A percentile compares a stretch with the other conserved stretches of the same genome.
Conservation (phyloP, 2,888 invertebrate genomes). For the Patella caerulea region DNA sequence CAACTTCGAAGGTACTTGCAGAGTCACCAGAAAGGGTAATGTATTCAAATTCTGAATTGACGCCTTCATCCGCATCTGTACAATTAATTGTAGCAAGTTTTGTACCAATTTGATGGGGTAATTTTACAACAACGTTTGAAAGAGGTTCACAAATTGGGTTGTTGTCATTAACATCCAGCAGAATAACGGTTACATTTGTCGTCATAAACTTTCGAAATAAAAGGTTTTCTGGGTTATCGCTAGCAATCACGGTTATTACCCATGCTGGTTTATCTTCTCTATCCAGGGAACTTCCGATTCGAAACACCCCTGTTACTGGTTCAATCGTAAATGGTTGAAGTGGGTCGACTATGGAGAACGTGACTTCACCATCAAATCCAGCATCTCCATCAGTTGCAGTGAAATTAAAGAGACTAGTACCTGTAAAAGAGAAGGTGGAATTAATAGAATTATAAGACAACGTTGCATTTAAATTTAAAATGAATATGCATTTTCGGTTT, state of each 20-base stretch:
- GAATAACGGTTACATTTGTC: constrained; percentile 29
- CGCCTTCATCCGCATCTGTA: constrained; percentile 11
- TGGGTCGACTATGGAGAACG: constrained; percentile 31
- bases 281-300: constrained; percentile 38
- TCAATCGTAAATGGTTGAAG: constrained; percentile 22
- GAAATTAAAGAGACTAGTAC: constrained; percentile 40
- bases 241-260: constrained; percentile 31
- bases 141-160: constrained; percentile 36
- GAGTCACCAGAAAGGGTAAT: constrained; percentile 20
- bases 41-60: constrained; percentile 19
- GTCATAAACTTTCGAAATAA: constrained; percentile 24
- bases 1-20: constrained; percentile 35
- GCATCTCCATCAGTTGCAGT: constrained; percentile 46
- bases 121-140: constrained; percentile 13
- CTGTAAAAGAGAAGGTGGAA: constrained; percentile 22
- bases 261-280: constrained; percentile 36
- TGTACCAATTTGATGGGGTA: constrained; percentile 19
- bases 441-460: neutral
- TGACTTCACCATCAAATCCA: constrained; percentile 42
- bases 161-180: constrained; percentile 45
- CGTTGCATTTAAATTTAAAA: neutral
- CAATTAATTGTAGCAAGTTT: constrained; percentile 12
- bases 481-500: neutral
- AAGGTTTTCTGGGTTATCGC: constrained; percentile 37
- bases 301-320: constrained; percentile 34